A percentile compares a stretch with the other conserved stretches of the same genome.
These are phyloP conservation scores for Nematopogon swammerdamellus DNA, from an alignment of 2,888 invertebrate genomes.

Conservation along the genomic window DNA sequence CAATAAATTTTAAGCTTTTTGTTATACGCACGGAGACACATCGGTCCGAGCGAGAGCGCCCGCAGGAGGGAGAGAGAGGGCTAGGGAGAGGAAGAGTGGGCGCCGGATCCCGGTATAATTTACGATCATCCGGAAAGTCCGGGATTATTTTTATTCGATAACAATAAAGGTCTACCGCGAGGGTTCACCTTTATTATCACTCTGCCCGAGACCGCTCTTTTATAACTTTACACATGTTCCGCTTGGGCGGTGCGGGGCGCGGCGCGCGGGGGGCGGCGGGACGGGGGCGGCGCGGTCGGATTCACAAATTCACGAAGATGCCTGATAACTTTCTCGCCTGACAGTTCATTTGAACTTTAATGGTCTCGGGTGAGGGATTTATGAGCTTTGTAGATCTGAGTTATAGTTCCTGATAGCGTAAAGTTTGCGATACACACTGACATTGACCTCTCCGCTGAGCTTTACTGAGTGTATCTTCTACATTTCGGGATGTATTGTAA, in stretches of 20 bases:
- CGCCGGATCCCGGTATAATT: conserved; percentile 46
- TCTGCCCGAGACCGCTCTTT: conserved; percentile 41
- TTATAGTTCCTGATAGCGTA: too few species aligned
- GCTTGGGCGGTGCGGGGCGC: conserved; percentile 11
- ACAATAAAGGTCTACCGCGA: conserved; percentile 48
- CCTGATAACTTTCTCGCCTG: not conserved
- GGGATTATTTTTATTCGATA: conserved; percentile 57
- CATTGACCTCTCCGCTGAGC: too few species aligned
- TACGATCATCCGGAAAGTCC: conserved; percentile 53
- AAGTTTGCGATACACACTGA: too few species aligned
- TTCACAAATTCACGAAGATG: not conserved
- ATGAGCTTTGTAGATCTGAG: not conserved
- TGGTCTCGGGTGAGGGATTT: not conserved
- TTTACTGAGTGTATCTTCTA: too few species aligned
- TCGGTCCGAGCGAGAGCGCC: not conserved
- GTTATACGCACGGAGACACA: not conserved
- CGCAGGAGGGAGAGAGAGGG: not conserved
- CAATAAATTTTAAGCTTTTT: not conserved
- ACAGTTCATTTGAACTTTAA: not conserved
- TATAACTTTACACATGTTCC: conserved; percentile 45
- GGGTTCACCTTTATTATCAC: conserved; percentile 56
- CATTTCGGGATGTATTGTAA: too few species aligned
- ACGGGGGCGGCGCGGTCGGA: not conserved
- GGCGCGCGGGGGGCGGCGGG: too few species aligned
- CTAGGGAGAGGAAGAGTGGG: not conserved